Conservation (phyloP, 2,888 invertebrate genomes). For the Platerodrilus igneus region DNA sequence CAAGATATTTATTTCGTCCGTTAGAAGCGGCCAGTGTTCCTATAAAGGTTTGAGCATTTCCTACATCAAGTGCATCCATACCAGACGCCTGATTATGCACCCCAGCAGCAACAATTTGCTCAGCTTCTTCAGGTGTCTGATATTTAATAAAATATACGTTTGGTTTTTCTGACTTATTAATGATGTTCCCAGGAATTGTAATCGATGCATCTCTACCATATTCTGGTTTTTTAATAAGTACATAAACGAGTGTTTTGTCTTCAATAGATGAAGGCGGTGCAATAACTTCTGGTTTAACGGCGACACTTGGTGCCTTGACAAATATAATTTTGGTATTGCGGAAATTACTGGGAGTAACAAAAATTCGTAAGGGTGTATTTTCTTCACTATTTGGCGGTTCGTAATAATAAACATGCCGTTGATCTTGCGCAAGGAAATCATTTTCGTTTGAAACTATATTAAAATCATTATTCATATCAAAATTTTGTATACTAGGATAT, state of each 20-base stretch:
- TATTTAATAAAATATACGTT: slow-evolving; percentile 85
- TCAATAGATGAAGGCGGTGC: slow-evolving; percentile 31
- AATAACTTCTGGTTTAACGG: slow-evolving; percentile 33
- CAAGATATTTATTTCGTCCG: too few species aligned
- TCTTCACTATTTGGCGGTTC: slow-evolving; percentile 40
- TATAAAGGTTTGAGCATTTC: too few species aligned
- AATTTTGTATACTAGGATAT: too few species aligned
- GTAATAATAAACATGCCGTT: slow-evolving; percentile 41
- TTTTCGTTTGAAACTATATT: too few species aligned
- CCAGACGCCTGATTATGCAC: too few species aligned
- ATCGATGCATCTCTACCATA: slow-evolving; percentile 76
- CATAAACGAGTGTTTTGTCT: slow-evolving; percentile 45
- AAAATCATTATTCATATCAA: too few species aligned
- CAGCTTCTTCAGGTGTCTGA: slow-evolving; percentile 47
- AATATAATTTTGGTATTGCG: slow-evolving; percentile 31
- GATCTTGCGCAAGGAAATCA: too few species aligned
- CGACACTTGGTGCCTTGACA: slow-evolving; percentile 46
- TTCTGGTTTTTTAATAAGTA: slow-evolving; percentile 57
- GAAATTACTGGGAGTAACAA: slow-evolving; percentile 30
- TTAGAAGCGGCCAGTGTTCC: too few species aligned
- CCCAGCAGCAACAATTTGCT: slow-evolving; percentile 22
- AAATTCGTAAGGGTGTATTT: slow-evolving; percentile 29
- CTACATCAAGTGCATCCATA: too few species aligned
- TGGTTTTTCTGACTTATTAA: slow-evolving; percentile 78
- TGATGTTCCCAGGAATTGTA: slow-evolving; percentile 65